These are phyloP conservation scores for Glossophaga mutica DNA, from an alignment of 2,797 vertebrate species.

Conservation along the genomic window DNA sequence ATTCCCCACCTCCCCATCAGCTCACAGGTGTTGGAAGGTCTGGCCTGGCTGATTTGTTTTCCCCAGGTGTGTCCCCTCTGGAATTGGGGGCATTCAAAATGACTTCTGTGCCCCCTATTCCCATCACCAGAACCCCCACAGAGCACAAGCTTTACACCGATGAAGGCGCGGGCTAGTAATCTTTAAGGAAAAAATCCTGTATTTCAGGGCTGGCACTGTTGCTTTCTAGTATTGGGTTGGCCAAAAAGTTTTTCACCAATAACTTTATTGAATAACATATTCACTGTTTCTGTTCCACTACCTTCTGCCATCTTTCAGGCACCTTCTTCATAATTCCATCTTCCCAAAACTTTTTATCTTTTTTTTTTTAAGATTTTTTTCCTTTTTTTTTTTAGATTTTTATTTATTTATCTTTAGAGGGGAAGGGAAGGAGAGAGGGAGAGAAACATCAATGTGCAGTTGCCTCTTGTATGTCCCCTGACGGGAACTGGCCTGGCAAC, in stretches of 20 bases:
- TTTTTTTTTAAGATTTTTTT: too few species aligned
- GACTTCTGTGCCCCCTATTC: background rate
- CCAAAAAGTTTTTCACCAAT: background rate
- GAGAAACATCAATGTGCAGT: too few species aligned
- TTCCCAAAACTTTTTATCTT: background rate
- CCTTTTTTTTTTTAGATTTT: too few species aligned
- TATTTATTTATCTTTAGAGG: too few species aligned
- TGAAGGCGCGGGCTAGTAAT: conserved; percentile 41
- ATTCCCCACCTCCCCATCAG: background rate
- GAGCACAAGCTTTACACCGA: background rate
- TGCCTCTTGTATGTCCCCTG: too few species aligned
- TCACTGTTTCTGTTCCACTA: background rate
- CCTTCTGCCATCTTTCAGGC: background rate
- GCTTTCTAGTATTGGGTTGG: background rate
- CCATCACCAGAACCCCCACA: background rate
- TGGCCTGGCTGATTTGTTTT: background rate
- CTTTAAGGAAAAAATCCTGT: conserved; percentile 59
- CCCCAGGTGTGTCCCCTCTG: background rate
- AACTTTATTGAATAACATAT: background rate
- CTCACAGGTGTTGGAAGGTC: rapidly evolving
- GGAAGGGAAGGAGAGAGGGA: too few species aligned
- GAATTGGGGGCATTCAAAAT: background rate
- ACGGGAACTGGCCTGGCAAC: too few species aligned
- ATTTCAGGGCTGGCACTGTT: conserved; percentile 42
- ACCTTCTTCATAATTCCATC: background rate